These are phyloP conservation scores for Phortica okadai DNA, from an alignment of 2,888 invertebrate species.

Conservation along the genomic window DNA sequence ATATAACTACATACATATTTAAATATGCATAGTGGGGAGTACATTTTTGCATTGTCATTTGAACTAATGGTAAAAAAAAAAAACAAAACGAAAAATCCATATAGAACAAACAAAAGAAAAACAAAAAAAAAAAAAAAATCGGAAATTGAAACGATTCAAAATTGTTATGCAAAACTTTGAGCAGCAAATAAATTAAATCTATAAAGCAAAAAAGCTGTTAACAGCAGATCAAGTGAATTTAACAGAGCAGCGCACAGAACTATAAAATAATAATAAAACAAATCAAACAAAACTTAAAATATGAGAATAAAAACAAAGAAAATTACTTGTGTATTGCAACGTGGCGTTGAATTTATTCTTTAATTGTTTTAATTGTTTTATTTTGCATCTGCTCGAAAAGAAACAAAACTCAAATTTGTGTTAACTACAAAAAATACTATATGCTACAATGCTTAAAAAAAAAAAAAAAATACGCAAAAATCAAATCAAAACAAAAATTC, in stretches of 20 bases:
- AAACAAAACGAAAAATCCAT: constrained; percentile 37
- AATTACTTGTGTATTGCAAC: neutral
- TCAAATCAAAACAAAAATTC: neutral
- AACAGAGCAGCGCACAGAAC: neutral
- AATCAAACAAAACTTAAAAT: neutral
- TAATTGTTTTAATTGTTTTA: no score
- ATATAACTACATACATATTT: neutral
- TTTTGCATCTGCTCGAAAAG: no score
- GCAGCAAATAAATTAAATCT: no score
- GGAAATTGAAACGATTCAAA: no score
- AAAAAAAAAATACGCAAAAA: neutral
- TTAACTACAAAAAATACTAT: no score
- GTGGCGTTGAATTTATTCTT: neutral
- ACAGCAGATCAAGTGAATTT: no score
- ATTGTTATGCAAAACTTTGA: no score
- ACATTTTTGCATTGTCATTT: no score
- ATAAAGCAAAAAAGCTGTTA: no score
- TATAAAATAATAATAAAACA: neutral
- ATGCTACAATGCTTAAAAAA: no score
- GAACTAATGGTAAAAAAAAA: constrained; percentile 26
- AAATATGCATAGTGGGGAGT: neutral
- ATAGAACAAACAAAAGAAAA: constrained; percentile 27
- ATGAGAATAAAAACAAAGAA: neutral
- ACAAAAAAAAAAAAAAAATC: constrained; percentile 4
- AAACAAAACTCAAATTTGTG: no score